These are phyloP conservation scores for Xerus inauris DNA, from an alignment of 2,113 vertebrate species.

Conservation along the genomic window DNA sequence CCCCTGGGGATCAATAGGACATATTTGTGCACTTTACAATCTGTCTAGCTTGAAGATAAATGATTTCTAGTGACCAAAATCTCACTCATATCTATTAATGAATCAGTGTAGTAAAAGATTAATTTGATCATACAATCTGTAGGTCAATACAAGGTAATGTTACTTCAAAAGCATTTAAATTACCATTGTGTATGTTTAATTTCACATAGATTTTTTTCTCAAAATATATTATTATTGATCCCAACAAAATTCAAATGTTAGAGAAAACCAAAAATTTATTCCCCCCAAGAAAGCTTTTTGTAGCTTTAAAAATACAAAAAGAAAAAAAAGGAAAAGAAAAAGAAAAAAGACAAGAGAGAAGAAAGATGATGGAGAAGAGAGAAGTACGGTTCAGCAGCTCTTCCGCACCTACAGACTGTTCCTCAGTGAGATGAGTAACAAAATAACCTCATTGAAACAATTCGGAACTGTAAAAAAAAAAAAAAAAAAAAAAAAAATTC, in stretches of 20 bases:
- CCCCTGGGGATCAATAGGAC: background rate
- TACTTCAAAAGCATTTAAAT: constrained; percentile 20
- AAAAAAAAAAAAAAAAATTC: too few species aligned
- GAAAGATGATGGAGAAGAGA: too few species aligned
- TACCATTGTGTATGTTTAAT: background rate
- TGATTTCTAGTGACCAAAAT: background rate
- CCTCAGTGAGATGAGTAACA: too few species aligned
- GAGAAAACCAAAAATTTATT: background rate
- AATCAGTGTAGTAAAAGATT: background rate
- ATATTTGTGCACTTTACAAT: background rate
- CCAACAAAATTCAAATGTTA: background rate
- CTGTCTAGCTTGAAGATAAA: background rate
- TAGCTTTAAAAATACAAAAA: background rate
- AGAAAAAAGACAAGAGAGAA: too few species aligned
- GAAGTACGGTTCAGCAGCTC: accelerated
- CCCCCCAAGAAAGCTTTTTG: background rate
- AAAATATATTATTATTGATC: background rate
- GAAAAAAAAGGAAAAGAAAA: too few species aligned
- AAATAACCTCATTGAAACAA: too few species aligned
- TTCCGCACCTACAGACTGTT: too few species aligned
- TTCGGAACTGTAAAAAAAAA: too few species aligned
- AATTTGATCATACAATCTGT: background rate
- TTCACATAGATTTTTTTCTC: background rate
- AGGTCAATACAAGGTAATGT: background rate
- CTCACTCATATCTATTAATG: background rate